Evolutionary conservation across 2,888 invertebrate genomes (phyloP).

Genomic region (Myopa tessellatipennis): DNA sequence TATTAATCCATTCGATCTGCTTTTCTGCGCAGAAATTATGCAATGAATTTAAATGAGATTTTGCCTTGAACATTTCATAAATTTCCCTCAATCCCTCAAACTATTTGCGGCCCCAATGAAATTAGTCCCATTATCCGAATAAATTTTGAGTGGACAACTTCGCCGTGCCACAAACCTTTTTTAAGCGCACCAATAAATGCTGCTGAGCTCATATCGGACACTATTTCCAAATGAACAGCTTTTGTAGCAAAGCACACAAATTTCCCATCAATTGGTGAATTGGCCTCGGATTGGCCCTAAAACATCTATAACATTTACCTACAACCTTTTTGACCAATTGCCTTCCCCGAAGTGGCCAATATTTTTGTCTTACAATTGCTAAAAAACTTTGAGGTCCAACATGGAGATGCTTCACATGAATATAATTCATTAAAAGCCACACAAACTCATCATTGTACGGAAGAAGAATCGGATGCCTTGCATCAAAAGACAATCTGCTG

Average conservation of each 20-base stretch:
- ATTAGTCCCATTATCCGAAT: slow-evolving; percentile 23
- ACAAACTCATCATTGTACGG: slow-evolving; percentile 27
- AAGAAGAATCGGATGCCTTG: slow-evolving; percentile 23
- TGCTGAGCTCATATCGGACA: not conserved
- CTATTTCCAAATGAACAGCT: slow-evolving; percentile 12
- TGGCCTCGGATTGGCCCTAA: slow-evolving; percentile 1
- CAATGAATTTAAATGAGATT: not conserved
- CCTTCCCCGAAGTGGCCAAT: slow-evolving; percentile 6
- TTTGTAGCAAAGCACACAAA: slow-evolving; percentile 5
- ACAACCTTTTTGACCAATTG: not conserved
- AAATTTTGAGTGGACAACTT: slow-evolving; percentile 11
- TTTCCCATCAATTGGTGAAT: not conserved
- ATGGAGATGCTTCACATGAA: slow-evolving; percentile 28
- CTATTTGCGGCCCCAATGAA: not conserved
- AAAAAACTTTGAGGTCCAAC: slow-evolving; percentile 33
- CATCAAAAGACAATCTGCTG: not conserved
- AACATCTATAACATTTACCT: not conserved
- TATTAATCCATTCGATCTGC: not conserved
- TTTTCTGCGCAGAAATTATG: not conserved
- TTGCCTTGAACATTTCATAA: not conserved
- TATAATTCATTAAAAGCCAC: slow-evolving; percentile 28
- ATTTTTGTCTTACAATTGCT: slow-evolving; percentile 15
- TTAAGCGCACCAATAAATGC: slow-evolving; percentile 3
- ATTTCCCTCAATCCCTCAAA: too few relatives aligned
- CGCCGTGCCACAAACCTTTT: not conserved